Evolutionary conservation across 2,113 vertebrate species (phyloP), one percentile per base, ranked within the genome.

Genomic region (Scomber scombrus): DNA sequence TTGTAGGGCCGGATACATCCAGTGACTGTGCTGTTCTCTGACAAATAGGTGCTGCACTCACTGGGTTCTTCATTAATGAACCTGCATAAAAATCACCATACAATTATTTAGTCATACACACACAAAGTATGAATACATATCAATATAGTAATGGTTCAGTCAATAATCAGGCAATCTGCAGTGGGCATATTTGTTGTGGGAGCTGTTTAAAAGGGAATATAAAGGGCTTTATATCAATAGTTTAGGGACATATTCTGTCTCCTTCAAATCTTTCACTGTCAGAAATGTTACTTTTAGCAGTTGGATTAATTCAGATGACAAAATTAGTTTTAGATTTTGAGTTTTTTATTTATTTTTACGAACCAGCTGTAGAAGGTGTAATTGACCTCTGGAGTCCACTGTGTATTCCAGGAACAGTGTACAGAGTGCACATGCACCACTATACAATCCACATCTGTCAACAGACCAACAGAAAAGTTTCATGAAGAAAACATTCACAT

Each of bases 311-410:
- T 26, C 23, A 26, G 23, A 26, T 26, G 23, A 26, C 23, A 26
- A 26, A 26, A 26, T 26, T 26, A 26, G 23, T 26, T 26, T 26
- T 26, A 26, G 23, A 26, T 26, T 26, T 26, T 26, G 23, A 26
- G 23, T 26, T 26, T n/a, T n/a, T n/a, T n/a, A n/a, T n/a, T n/a
- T n/a, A n/a, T n/a, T 23, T 26, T 26, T 26, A 85, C 87, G 0
- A 18, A 92, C 91, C 84, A 0, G 75, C 84, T 62, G 12, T 5
- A 12, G 73, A 92, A 92, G 70, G 77, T 91, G 78, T 88, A 90
- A 56, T 88, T 91, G 80, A 80, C 64, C 1, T 58, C 16, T 31
- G 84, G 83, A 21, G 66, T 56, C 56, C 26, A 26, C 4, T 47
- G 9, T 3, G 11, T 21, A 19, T 82, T 77, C 91, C 91, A 92